Base-by-base conservation (phyloP, 1,140 invertebrate genomes). In the Cryptotermes secundus region DNA sequence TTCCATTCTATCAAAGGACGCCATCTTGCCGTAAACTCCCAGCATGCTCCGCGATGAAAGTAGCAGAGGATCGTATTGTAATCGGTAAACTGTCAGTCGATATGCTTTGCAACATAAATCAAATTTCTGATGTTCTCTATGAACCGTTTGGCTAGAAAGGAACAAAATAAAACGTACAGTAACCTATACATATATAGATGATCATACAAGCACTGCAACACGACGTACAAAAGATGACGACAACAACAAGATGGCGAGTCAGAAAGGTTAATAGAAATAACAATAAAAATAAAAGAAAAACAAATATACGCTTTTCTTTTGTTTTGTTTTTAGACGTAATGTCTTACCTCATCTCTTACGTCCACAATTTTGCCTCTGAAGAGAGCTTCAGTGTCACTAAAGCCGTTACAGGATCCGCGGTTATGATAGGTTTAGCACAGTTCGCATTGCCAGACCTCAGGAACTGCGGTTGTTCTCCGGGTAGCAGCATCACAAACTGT, bases 11-110 rank as follows among this genome's bases (percentile, higher is more conserved):
- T 12, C 9, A 31, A 31, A 72, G 59, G n/a, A 72, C 59, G 59
- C 59, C 59, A 72, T 72, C 59, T 72, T 72, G 59, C 59, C 26
- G 31, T 72, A 31, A 31, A 2, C 59, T 72, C 59, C 26, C 59
- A 72, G 59, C 59, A 31, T 72, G 59, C 59, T 31, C 9, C 59
- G n/a, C 0, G 59, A 72, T 72, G 59, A 72, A 72, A 72, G 59
- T 72, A 72, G 59, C 59, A 72, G 59, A 72, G 31, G 26, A 72
- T 72, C 59, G 59, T n/a, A n/a, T 72, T 72, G 59, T n/a, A 72
- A 72, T 72, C 59, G 59, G 59, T 72, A 31, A n/a, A 72, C 59
- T 72, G 59, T 72, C 59, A 72, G 26, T 72, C 59, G 7, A 1
- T 12, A 31, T 72, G 3, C 59, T 7, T 31, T 31, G 4, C 9